Percentiles rank a stretch among this genome's conserved stretches.
Conservation (phyloP, 2,113 vertebrate species). For the Puma concolor region DNA sequence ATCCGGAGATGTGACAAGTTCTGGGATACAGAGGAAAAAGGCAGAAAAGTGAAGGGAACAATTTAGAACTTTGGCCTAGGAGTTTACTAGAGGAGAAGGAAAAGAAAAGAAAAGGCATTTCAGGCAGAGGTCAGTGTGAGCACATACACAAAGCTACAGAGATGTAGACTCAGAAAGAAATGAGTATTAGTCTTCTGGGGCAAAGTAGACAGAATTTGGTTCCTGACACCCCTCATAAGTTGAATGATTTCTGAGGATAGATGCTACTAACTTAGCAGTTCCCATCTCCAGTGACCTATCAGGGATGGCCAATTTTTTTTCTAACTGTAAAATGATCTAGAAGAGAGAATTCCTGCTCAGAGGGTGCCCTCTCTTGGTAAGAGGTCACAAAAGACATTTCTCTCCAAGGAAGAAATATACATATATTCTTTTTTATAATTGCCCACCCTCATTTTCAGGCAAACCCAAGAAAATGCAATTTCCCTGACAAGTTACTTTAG, state of each 20-base stretch:
- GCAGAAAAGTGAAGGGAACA: not conserved
- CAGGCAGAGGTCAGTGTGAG: not conserved
- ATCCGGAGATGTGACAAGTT: not conserved
- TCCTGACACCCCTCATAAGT: not conserved
- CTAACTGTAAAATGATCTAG: not conserved
- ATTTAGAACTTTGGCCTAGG: not conserved
- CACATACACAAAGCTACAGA: not conserved
- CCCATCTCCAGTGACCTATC: not conserved
- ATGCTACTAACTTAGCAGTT: rapidly evolving
- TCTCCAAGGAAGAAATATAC: not conserved
- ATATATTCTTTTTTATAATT: not conserved
- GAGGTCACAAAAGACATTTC: not conserved
- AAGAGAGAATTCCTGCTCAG: not conserved
- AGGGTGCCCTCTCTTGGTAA: slow-evolving; percentile 55
- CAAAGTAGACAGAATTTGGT: not conserved
- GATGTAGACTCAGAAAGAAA: not conserved
- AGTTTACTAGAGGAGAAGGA: not conserved
- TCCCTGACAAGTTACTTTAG: not conserved
- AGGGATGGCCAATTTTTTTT: not conserved
- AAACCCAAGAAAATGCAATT: not conserved
- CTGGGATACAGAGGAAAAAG: not conserved
- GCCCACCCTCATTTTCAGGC: not conserved
- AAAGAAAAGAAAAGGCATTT: not conserved
- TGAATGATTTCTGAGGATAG: not conserved
- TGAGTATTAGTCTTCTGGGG: not conserved